Percentiles rank a stretch among this genome's conserved stretches.
These are phyloP conservation scores for Cyprinodon variegatus DNA, from an alignment of 2,113 vertebrate species.

Conservation along the genomic window DNA sequence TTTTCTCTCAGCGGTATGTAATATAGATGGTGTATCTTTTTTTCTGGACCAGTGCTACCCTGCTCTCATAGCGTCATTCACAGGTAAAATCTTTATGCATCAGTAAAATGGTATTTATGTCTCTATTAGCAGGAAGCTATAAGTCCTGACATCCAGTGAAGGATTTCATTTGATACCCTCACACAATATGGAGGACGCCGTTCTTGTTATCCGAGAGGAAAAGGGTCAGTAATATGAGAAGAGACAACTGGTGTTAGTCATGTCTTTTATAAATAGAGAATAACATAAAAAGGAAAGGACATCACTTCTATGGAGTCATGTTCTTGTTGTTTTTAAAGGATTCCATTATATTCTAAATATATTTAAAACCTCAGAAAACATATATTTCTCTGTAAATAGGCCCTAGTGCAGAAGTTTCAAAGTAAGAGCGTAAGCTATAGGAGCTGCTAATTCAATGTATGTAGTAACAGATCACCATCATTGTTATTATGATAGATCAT, in stretches of 20 bases:
- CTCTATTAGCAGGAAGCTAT: constrained; percentile 40
- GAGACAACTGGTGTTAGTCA: constrained; percentile 25
- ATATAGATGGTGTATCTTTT: constrained; percentile 62
- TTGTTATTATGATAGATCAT: neutral
- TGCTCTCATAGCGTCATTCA: constrained; percentile 32
- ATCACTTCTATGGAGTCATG: neutral
- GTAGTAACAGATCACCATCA: neutral
- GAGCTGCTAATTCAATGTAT: no score
- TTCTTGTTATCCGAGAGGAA: constrained; percentile 17
- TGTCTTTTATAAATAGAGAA: constrained; percentile 13
- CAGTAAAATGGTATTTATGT: constrained; percentile 22
- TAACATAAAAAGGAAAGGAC: neutral
- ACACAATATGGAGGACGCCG: constrained; percentile 28
- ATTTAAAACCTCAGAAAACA: no score
- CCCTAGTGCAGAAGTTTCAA: neutral
- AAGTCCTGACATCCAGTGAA: constrained; percentile 47
- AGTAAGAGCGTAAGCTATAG: neutral
- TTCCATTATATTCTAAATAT: no score
- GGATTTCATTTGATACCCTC: constrained; percentile 59
- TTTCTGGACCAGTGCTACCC: constrained; percentile 46
- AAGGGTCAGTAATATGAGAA: constrained; percentile 22
- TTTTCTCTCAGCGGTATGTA: constrained; percentile 28
- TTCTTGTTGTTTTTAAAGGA: no score
- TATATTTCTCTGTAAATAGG: neutral
- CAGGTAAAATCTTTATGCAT: constrained; percentile 36